Base-by-base conservation (phyloP, 2,888 invertebrate species). In the Lumbricus terrestris region DNA sequence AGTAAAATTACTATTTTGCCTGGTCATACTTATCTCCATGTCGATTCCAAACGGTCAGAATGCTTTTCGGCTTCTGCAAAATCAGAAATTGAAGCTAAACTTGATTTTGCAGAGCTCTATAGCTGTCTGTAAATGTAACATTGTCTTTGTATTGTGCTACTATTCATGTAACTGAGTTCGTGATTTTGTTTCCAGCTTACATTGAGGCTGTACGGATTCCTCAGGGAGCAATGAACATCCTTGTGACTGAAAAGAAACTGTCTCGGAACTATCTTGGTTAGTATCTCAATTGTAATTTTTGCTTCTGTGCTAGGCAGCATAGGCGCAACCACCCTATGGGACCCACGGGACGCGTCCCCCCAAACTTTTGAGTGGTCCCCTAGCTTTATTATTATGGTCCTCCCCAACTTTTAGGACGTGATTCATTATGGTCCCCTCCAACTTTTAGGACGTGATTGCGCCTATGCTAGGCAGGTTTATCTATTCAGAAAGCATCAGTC, bases 161-260 rank as follows among this genome's bases (percentile, higher is more conserved):
- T 16, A 82, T 34, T 34, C 18, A 37, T 37, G 29, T 20, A 34
- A 34, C 16, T 35, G 35, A 34, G 11, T 34, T 34, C n/a, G 37
- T 85, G 85, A 34, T 85, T 34, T 37, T 85, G 4, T 20, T 85
- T 85, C 18, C 33, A 88, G 88, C 88, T n/a, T 88, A 88, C 40
- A 37, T 88, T 33, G 88, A 88, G 47, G 88, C 47, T 35, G n/a
- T 88, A 20, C 40, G 37, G 33, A 88, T 88, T 20, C 88, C 88
- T 88, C 37, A 20, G 37, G 88, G 88, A 35, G 88, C 88, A 38
- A 88, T 47, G 47, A 88, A 88, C 47, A 88, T 88, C 40, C 33
- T 88, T 20, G 88, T 88, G 47, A 88, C 29, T 40, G 88, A 88
- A 88, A 40, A 42, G 40, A 88, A 40, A n/a, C 33, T 88, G 37